phyloP scores from a whole-genome alignment of 2,113 vertebrate species.

The Bubo scandiacus region DNA sequence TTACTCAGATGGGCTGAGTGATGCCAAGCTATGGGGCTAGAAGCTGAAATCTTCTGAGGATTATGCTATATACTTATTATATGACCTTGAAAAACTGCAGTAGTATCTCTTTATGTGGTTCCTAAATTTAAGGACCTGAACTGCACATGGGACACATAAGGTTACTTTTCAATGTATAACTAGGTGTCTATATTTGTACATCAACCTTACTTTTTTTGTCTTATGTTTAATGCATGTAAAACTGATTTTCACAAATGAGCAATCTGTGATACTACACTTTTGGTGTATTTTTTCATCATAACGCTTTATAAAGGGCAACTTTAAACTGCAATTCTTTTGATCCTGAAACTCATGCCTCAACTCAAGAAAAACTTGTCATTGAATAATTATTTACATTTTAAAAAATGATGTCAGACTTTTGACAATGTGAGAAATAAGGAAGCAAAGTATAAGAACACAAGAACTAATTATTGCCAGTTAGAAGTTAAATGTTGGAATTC shows the following conservation, averaged over 20 bases:
- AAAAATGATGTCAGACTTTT: not conserved
- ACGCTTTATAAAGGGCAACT: not conserved
- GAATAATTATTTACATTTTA: not conserved
- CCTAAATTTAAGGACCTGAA: not conserved
- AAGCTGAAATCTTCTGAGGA: not conserved
- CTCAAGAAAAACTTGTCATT: not conserved
- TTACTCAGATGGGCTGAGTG: not conserved
- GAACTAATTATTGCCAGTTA: not conserved
- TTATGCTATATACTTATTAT: not conserved
- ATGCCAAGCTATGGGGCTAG: not conserved
- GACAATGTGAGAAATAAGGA: not conserved
- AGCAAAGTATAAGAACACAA: not conserved
- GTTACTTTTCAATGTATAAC: not conserved
- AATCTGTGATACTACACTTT: not conserved
- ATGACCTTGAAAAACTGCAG: not conserved
- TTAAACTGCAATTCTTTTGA: not conserved
- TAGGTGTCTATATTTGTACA: not conserved
- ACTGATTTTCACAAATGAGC: not conserved
- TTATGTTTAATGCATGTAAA: not conserved
- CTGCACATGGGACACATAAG: not conserved
- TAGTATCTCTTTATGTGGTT: accelerated
- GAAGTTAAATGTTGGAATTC: not conserved
- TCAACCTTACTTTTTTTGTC: not conserved
- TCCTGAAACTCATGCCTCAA: not conserved
- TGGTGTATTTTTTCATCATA: not conserved